These are phyloP conservation scores for Yoshiicerus persimilis DNA, from an alignment of 1,140 invertebrate species.

Conservation along the genomic window DNA sequence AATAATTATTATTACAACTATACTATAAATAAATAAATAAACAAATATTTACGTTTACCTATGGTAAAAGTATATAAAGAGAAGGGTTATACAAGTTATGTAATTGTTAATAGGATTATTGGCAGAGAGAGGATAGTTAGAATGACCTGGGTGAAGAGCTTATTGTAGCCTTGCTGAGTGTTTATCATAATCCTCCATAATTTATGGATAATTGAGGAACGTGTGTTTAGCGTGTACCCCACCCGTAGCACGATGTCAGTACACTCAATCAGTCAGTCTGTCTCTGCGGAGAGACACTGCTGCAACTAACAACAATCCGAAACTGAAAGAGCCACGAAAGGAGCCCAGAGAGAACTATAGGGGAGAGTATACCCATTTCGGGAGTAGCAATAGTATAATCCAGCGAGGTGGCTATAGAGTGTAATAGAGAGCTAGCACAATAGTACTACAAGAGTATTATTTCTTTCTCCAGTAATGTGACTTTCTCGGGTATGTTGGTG, in stretches of 20 bases:
- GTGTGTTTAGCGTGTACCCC: neutral
- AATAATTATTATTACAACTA: neutral
- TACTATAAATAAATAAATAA: neutral
- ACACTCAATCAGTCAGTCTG: neutral
- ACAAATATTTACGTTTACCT: no score
- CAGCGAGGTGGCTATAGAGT: no score
- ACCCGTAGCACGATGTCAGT: neutral
- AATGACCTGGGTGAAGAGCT: constrained; percentile 80
- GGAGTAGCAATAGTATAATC: no score
- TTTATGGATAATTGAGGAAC: neutral
- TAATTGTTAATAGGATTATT: neutral
- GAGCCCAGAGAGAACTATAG: no score
- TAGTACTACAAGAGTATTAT: neutral
- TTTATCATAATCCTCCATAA: constrained; percentile 15
- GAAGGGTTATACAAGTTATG: neutral
- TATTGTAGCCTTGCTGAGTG: constrained; percentile 73
- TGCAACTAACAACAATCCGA: constrained; percentile 1
- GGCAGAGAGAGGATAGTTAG: neutral
- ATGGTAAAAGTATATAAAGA: no score
- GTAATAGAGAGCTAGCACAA: neutral
- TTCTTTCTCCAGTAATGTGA: neutral
- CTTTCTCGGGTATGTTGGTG: neutral
- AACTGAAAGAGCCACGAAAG: neutral
- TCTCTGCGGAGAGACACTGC: neutral
- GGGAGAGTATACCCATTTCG: no score